Conservation (phyloP, 1,140 invertebrate species). For the Colletes gigas region DNA sequence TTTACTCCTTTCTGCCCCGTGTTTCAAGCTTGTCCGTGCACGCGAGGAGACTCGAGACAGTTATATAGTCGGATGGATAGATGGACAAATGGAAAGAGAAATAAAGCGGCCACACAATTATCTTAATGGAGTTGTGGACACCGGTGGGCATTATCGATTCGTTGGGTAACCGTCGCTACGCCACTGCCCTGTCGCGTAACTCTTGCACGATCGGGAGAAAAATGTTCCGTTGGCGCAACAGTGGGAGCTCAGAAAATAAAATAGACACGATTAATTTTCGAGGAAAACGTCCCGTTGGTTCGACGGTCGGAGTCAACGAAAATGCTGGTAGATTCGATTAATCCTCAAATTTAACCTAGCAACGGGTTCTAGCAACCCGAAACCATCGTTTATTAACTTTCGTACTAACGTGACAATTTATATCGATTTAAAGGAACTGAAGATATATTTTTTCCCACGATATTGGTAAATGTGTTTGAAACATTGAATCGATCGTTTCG, state of each 20-base stretch:
- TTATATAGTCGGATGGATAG: constrained; percentile 41
- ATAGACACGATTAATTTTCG: neutral
- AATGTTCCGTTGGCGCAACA: neutral
- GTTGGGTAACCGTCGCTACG: constrained; percentile 37
- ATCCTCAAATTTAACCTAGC: too few species aligned
- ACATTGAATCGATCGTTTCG: too few species aligned
- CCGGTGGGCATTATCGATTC: constrained; percentile 74
- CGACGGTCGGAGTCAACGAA: too few species aligned
- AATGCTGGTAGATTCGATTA: too few species aligned
- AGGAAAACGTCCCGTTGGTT: too few species aligned
- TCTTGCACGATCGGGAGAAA: neutral
- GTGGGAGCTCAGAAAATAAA: too few species aligned
- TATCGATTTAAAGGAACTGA: too few species aligned
- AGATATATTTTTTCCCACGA: too few species aligned
- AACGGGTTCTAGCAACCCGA: too few species aligned
- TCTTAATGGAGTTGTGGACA: constrained; percentile 79
- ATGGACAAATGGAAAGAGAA: constrained; percentile 52
- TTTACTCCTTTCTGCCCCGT: neutral
- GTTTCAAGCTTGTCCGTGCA: neutral
- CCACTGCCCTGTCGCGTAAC: neutral
- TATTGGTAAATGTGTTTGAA: too few species aligned
- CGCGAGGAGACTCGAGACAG: constrained; percentile 31
- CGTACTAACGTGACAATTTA: too few species aligned
- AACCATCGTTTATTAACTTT: too few species aligned
- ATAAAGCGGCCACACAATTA: constrained; percentile 72